A percentile compares a stretch with the other conserved stretches of the same genome.
Evolutionary conservation across 2,888 invertebrate genomes (phyloP).

Genomic region (Ornithoptera alexandrae): DNA sequence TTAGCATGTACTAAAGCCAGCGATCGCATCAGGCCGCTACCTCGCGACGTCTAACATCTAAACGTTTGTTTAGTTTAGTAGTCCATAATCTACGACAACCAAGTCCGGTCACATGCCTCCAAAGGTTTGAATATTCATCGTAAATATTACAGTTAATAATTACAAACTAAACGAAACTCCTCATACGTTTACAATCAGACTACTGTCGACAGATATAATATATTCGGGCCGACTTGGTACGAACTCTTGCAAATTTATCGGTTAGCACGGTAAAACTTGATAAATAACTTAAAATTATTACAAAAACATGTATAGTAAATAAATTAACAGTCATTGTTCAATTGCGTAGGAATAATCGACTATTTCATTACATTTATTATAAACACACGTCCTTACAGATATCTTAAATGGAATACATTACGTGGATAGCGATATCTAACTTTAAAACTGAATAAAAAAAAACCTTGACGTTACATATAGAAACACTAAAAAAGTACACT

Average conservation of each 20-base stretch:
- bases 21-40: conserved; percentile 54
- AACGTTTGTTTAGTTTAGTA: conserved; percentile 41
- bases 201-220: conserved; percentile 63
- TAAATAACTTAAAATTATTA: conserved; percentile 74
- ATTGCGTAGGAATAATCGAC: conserved; percentile 66
- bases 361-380: conserved; percentile 63
- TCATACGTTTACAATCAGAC: conserved; percentile 56
- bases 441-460: conserved; percentile 54
- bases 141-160: conserved; percentile 41
- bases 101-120: conserved; percentile 52
- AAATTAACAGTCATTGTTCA: conserved; percentile 78
- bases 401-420: conserved; percentile 76
- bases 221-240: conserved; percentile 50
- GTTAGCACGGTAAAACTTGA: conserved; percentile 62
- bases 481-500: conserved; percentile 57
- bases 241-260: conserved; percentile 52
- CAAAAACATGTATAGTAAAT: conserved; percentile 64
- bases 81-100: conserved; percentile 39
- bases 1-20: conserved; percentile 75
- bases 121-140: conserved; percentile 45
- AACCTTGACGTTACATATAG: conserved; percentile 51
- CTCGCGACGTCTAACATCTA: conserved; percentile 60
- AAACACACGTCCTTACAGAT: conserved; percentile 69
- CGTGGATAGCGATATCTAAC: conserved; percentile 65
- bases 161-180: conserved; percentile 56